Evolutionary conservation across 2,888 invertebrate species (phyloP), one percentile per base, ranked within the genome.

Genomic region (Eupithecia vulgata): DNA sequence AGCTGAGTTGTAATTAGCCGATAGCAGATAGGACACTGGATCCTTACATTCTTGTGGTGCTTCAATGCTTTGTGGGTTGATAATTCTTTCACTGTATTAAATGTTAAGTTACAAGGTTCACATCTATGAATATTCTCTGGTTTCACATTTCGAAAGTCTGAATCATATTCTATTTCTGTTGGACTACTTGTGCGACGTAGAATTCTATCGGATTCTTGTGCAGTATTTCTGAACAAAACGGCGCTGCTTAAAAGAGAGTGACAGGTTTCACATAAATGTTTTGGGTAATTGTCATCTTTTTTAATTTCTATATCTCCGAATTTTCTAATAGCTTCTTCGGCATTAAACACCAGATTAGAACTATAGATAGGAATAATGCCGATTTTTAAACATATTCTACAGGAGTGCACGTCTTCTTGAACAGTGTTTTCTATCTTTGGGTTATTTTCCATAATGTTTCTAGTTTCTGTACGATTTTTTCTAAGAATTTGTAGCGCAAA

Each of bases 371-470:
- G 80, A 71, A 87, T 80, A 5, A 71, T 75, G n/a, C 88, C 92
- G 30, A 83, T 74, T 73, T 87, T 82, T 35, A 92, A 81, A 83
- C 93, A 93, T 64, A 91, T 82, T 78, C 93, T 86, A 79, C 93
- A 92, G 25, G 35, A 30, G 37, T 4, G 35, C 40, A n/a, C 37
- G 21, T 57, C 67, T 34, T 17, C 67, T 37, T 13, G 25, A 45
- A 40, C 40, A 40, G n/a, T 40, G 1, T 57, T 57, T 57, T 21
- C 25, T 57, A 1, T 57, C 12, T 12, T 57, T 25, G 21, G 57
- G 1, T 21, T 4, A 12, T 71, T 72, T 62, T 73, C 10, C 52
- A 25, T 13, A 15, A 17, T 61, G 67, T 68, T 68, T 12, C 10
- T 45, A 10, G 34, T 25, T 64, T 76, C 70, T 0, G 21, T 67